phyloP scores from a whole-genome alignment of 1,140 invertebrate genomes.

The Drosophila seguyi region DNA sequence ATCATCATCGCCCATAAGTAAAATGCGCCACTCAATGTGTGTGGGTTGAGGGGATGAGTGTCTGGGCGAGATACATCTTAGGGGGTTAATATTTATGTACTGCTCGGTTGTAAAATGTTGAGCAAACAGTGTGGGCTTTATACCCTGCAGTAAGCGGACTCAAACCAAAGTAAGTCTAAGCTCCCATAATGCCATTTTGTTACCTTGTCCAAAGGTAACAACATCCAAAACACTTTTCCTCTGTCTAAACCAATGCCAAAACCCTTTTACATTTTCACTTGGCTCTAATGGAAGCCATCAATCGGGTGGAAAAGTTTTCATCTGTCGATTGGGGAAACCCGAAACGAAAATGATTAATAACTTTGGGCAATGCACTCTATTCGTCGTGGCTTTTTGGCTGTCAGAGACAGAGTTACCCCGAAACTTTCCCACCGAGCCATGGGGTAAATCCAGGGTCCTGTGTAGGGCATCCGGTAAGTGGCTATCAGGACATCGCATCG shows the following conservation, averaged over 20 bases:
- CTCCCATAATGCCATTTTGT: neutral
- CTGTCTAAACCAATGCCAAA: neutral
- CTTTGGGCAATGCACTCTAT: slow-evolving; percentile 19
- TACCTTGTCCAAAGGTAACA: neutral
- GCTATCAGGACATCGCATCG: slow-evolving; percentile 32
- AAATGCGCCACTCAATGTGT: slow-evolving; percentile 47
- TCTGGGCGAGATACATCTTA: slow-evolving; percentile 27
- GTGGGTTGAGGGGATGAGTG: slow-evolving; percentile 3
- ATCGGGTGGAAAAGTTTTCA: slow-evolving; percentile 24
- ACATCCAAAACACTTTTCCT: neutral
- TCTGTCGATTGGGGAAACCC: neutral
- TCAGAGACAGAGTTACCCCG: slow-evolving; percentile 35
- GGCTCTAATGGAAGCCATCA: slow-evolving; percentile 14
- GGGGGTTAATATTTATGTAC: slow-evolving; percentile 46
- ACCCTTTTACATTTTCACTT: slow-evolving; percentile 12
- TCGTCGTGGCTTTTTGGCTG: slow-evolving; percentile 12
- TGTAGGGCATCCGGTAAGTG: slow-evolving; percentile 51
- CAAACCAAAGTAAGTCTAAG: slow-evolving; percentile 25
- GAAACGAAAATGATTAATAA: slow-evolving; percentile 49
- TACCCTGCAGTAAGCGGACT: slow-evolving; percentile 20
- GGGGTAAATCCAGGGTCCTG: slow-evolving; percentile 23
- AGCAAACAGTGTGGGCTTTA: slow-evolving; percentile 13
- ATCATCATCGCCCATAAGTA: slow-evolving; percentile 40
- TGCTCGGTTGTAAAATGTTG: slow-evolving; percentile 30
- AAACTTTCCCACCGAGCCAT: slow-evolving; percentile 32